Percentiles rank a stretch among this genome's conserved stretches.
These are phyloP conservation scores for Silurus glanis DNA, from an alignment of 2,113 vertebrate genomes.

Conservation along the genomic window DNA sequence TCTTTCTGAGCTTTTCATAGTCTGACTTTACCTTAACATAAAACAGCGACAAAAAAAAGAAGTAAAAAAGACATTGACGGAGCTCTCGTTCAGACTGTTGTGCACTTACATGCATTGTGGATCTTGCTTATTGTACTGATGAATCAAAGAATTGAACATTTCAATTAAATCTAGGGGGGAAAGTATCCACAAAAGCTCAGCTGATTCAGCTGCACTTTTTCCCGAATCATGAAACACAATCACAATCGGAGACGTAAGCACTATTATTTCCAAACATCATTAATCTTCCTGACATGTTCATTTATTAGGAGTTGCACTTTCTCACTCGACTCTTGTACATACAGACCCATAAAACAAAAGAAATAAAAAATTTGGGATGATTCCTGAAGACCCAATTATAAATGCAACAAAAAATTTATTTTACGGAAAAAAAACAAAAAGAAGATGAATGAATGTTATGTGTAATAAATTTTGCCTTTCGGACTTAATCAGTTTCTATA, in stretches of 20 bases:
- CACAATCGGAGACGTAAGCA: conserved; percentile 5
- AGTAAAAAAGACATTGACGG: neutral
- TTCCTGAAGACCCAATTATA: neutral
- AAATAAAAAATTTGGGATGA: conserved; percentile 8
- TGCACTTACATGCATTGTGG: neutral
- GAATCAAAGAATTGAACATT: neutral
- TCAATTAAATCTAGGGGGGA: neutral
- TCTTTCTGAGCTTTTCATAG: conserved; percentile 75
- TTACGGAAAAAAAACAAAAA: too few relatives aligned
- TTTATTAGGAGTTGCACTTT: conserved; percentile 24
- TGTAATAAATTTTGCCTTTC: neutral
- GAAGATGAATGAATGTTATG: too few relatives aligned
- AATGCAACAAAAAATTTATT: neutral
- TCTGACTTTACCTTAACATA: conserved; percentile 77
- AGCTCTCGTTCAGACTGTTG: neutral
- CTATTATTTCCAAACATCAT: conserved; percentile 18
- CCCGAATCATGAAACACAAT: conserved; percentile 13
- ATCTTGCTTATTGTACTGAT: conserved; percentile 8
- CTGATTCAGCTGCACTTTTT: conserved; percentile 39
- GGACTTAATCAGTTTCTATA: neutral
- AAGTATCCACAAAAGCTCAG: neutral
- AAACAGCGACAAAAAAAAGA: conserved; percentile 20
- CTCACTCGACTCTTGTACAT: neutral
- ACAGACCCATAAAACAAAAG: neutral
- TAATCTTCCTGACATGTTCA: conserved; percentile 30